Evolutionary conservation across 2,888 invertebrate genomes (phyloP).

Genomic region (Epinotia ramella): DNA sequence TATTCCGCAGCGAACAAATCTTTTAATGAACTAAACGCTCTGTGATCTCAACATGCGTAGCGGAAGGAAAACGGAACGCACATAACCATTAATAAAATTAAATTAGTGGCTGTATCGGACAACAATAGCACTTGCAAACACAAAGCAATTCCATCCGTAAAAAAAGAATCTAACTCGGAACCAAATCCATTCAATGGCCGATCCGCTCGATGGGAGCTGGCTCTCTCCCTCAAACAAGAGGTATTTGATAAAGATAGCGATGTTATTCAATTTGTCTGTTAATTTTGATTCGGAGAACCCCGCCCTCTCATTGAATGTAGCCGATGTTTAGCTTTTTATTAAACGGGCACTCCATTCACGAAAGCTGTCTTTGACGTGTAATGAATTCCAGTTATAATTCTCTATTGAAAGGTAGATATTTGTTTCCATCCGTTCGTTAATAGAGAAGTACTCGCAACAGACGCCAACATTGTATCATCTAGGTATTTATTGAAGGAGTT

Average conservation of each 20-base stretch:
- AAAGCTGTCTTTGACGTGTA: conserved; percentile 1
- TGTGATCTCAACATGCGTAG: conserved; percentile 47
- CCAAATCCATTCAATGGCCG: conserved; percentile 47
- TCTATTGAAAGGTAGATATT: not conserved
- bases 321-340: conserved; percentile 22
- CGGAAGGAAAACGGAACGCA: conserved; percentile 55
- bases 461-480: not conserved
- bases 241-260: conserved; percentile 30
- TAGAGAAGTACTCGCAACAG: not conserved
- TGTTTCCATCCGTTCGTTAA: not conserved
- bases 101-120: conserved; percentile 67
- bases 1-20: not conserved
- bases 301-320: conserved; percentile 25
- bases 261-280: conserved; percentile 40
- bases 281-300: conserved; percentile 23
- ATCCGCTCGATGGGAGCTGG: conserved; percentile 26
- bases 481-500: conserved; percentile 6
- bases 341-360: not conserved
- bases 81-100: conserved; percentile 71
- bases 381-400: not conserved
- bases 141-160: conserved; percentile 58
- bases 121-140: conserved; percentile 64
- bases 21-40: conserved; percentile 20
- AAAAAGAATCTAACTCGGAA: conserved; percentile 53
- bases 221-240: conserved; percentile 32